Percentiles rank a stretch among this genome's conserved stretches.
These are phyloP conservation scores for Lasioglossum vierecki DNA, from an alignment of 2,888 invertebrate species.

Conservation along the genomic window DNA sequence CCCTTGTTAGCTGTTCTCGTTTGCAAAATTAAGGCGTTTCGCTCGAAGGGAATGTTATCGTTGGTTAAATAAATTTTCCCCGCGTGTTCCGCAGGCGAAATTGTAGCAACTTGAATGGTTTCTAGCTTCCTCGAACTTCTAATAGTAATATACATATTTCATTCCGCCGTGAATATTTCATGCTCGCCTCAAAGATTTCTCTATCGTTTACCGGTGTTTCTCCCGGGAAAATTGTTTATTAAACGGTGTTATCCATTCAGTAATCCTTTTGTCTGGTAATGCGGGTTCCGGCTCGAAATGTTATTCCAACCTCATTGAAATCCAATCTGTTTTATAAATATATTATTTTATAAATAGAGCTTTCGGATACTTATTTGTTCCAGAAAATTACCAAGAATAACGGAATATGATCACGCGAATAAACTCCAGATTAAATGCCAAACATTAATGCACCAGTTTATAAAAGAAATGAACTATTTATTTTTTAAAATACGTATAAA, in stretches of 20 bases:
- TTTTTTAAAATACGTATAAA: not conserved
- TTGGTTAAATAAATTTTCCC: not conserved
- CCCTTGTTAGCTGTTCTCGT: not conserved
- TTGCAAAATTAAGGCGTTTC: not conserved
- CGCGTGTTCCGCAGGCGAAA: not conserved
- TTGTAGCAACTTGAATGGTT: not conserved
- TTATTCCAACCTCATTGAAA: not conserved
- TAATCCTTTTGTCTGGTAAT: not conserved
- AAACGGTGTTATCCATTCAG: not conserved
- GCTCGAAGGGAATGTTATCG: not conserved
- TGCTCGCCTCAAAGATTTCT: not conserved
- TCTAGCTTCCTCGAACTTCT: not conserved
- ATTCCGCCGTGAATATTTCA: not conserved
- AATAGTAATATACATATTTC: not conserved
- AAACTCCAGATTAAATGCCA: not conserved
- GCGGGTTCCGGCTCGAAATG: not conserved
- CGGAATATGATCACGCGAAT: not conserved
- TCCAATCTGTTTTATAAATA: not conserved
- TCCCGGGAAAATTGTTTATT: not conserved
- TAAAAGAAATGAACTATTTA: not conserved
- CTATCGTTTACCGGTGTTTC: not conserved
- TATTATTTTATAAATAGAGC: too few relatives aligned
- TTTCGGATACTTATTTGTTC: too few relatives aligned
- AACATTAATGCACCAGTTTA: not conserved
- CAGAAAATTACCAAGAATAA: too few relatives aligned